phyloP scores from a whole-genome alignment of 2,797 vertebrate genomes.

The Okamejei kenojei region DNA sequence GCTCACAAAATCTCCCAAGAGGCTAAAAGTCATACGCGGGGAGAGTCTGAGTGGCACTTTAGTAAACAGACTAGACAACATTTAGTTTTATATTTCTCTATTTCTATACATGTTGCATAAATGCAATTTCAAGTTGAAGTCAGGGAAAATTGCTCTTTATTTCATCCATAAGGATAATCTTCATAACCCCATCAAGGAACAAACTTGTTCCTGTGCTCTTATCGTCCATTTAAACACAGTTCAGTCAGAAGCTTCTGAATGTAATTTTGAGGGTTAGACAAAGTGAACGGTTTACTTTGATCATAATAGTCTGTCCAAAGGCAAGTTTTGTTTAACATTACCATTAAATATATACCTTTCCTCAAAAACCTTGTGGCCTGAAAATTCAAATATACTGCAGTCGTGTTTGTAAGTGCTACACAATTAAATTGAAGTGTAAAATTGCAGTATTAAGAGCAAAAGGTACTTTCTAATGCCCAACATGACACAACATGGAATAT shows the following conservation, averaged over 20 bases:
- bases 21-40: not conserved
- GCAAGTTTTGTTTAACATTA: not conserved
- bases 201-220: not conserved
- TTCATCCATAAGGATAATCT: not conserved
- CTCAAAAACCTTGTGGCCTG: not conserved
- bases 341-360: not conserved
- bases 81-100: not conserved
- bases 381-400: too few species aligned
- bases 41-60: not conserved
- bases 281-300: not conserved
- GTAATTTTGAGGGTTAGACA: conserved; percentile 6
- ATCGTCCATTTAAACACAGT: not conserved
- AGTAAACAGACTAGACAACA: not conserved
- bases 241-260: not conserved
- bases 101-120: not conserved
- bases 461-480: too few species aligned
- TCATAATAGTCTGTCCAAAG: not conserved
- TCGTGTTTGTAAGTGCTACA: too few species aligned
- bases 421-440: too few species aligned
- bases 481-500: too few species aligned
- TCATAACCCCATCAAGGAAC: not conserved
- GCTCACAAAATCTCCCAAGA: not conserved
- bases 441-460: too few species aligned
- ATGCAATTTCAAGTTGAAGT: not conserved
- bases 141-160: not conserved